phyloP scores from a whole-genome alignment of 2,113 vertebrate species.

The Bufo bufo region DNA sequence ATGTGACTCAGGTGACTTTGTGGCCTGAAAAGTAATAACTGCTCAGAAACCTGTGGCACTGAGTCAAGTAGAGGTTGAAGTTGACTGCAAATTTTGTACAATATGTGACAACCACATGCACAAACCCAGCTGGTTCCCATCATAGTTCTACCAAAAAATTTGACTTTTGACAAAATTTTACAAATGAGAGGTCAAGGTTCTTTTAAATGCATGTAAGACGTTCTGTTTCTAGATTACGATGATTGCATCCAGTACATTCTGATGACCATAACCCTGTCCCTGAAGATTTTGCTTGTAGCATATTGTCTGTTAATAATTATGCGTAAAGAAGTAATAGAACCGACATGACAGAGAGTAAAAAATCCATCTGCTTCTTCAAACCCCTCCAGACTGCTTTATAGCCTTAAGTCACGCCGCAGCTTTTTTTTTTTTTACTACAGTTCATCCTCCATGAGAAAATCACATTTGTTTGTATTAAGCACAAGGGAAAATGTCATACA shows the following conservation, averaged over 20 bases:
- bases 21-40: neutral
- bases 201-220: neutral
- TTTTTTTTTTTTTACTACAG: slow-evolving; percentile 46
- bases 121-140: neutral
- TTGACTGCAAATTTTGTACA: neutral
- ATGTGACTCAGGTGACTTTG: neutral
- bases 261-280: slow-evolving; percentile 21
- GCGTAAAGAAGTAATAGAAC: slow-evolving; percentile 49
- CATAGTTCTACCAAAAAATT: neutral
- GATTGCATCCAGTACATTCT: neutral
- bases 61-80: neutral
- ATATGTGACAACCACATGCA: neutral
- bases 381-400: slow-evolving; percentile 46
- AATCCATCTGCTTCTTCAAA: slow-evolving; percentile 52
- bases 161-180: neutral
- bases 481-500: slow-evolving; percentile 34
- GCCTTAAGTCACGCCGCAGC: slow-evolving; percentile 26
- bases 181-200: neutral
- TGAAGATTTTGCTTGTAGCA: slow-evolving; percentile 52
- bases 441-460: slow-evolving; percentile 23
- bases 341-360: slow-evolving; percentile 50
- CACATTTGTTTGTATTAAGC: slow-evolving; percentile 45
- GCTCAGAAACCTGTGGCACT: neutral
- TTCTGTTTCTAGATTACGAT: neutral
- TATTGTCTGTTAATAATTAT: slow-evolving; percentile 55